Conservation (phyloP, 2,888 invertebrate species). For the Heliconius hortense region DNA sequence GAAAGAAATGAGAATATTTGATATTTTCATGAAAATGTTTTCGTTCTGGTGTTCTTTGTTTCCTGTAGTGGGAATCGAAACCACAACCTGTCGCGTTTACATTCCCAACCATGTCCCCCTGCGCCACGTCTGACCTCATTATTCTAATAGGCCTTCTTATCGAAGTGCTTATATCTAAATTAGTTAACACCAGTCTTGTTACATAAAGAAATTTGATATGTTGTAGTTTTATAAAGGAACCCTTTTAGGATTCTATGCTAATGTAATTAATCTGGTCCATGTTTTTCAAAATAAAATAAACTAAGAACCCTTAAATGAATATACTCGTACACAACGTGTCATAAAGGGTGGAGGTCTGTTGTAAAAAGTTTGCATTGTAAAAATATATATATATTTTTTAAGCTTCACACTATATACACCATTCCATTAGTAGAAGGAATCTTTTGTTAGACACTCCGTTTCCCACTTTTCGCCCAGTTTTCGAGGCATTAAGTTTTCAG, state of each 20-base stretch:
- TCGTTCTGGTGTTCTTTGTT: no score
- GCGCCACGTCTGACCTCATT: no score
- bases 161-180: neutral
- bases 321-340: neutral
- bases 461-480: no score
- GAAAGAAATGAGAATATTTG: no score
- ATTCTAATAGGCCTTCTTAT: neutral
- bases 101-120: no score
- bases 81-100: no score
- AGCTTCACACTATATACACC: neutral
- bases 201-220: neutral
- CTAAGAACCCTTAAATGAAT: neutral
- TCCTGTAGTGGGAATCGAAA: no score
- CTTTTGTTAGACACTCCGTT: no score
- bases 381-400: neutral
- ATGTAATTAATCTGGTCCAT: conserved; percentile 18
- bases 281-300: neutral
- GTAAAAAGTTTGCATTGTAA: neutral
- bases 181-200: neutral
- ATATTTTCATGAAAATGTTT: no score
- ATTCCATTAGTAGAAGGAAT: no score
- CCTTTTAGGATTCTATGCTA: neutral
- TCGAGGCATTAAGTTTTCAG: no score
- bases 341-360: neutral
- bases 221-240: neutral